A percentile compares a stretch with the other conserved stretches of the same genome.
These are phyloP conservation scores for Dromococcyx pavoninus DNA, from an alignment of 2,797 vertebrate genomes.

Conservation along the genomic window DNA sequence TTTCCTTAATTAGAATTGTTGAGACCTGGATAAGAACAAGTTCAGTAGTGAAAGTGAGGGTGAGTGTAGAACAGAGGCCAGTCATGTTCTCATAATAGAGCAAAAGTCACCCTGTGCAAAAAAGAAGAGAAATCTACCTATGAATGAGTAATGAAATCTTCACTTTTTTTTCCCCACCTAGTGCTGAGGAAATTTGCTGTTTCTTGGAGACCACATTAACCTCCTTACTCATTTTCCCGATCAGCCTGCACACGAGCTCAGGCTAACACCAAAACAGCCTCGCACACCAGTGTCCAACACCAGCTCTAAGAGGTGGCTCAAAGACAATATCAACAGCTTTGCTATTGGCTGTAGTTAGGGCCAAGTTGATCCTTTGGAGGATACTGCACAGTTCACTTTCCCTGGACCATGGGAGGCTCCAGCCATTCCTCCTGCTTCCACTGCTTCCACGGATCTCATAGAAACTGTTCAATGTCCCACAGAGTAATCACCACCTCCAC, in stretches of 20 bases:
- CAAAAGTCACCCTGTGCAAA: not conserved
- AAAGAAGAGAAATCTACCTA: not conserved
- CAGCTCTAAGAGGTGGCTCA: not conserved
- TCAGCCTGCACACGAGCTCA: not conserved
- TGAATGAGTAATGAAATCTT: not conserved
- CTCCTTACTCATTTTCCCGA: not conserved
- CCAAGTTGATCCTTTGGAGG: not conserved
- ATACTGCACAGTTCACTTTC: not conserved
- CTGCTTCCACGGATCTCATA: not conserved
- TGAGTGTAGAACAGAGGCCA: not conserved
- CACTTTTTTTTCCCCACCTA: not conserved
- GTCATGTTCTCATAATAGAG: not conserved
- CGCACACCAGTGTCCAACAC: not conserved
- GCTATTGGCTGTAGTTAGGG: not conserved
- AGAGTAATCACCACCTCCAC: not conserved
- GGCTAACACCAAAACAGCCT: not conserved
- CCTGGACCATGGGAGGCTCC: rapidly evolving
- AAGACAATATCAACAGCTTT: not conserved
- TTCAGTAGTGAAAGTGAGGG: not conserved
- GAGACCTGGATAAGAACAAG: not conserved
- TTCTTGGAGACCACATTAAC: not conserved
- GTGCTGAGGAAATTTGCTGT: not conserved
- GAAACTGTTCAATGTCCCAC: not conserved
- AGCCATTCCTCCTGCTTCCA: not conserved
- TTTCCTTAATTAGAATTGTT: not conserved